Evolutionary conservation across 2,888 invertebrate genomes (phyloP).

Genomic region (Mesochorus sp.): DNA sequence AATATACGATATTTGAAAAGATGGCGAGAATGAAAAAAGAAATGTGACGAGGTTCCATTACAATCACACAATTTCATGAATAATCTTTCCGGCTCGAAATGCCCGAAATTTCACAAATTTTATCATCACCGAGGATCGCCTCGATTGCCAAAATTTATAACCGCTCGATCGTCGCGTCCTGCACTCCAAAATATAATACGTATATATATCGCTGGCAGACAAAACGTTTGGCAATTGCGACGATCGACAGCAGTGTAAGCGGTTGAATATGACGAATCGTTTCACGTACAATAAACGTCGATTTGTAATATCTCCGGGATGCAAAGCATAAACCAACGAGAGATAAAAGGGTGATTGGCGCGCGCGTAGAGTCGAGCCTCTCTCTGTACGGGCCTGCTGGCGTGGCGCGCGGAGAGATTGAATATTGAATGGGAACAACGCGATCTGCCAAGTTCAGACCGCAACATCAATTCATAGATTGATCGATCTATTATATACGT

Average conservation of each 20-base stretch:
- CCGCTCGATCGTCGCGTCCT: background rate
- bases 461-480: conserved; percentile 59
- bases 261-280: conserved; percentile 20
- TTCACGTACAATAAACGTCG: conserved; percentile 29
- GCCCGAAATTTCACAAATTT: background rate
- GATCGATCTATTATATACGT: conserved; percentile 48
- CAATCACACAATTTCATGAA: no score
- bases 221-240: conserved; percentile 1
- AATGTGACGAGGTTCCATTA: no score
- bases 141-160: background rate
- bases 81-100: no score
- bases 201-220: no score
- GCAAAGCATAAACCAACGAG: background rate
- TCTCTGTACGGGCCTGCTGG: background rate
- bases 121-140: background rate
- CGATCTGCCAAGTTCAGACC: conserved; percentile 60
- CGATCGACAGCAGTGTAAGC: background rate
- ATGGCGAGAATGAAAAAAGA: no score
- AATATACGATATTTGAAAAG: no score
- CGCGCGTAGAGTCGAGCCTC: no score
- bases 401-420: conserved; percentile 24
- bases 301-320: conserved; percentile 32
- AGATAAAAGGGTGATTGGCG: conserved; percentile 3
- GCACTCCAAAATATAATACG: no score
- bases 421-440: conserved; percentile 59